Conservation (phyloP, 1,140 invertebrate genomes). For the Drosophila auraria region DNA sequence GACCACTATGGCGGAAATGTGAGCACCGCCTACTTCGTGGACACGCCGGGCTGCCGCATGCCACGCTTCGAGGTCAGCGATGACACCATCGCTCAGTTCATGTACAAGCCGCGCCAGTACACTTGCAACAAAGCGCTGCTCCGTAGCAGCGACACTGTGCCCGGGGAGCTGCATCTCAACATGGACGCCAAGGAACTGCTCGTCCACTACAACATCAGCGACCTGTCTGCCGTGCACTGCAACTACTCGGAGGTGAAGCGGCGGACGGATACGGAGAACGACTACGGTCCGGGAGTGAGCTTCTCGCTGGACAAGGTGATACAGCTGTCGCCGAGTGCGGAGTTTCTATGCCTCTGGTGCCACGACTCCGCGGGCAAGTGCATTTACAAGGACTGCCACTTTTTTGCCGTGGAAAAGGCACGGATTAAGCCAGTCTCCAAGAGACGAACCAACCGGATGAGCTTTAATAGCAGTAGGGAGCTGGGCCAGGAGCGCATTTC, state of each 20-base stretch:
- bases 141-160: constrained; percentile 72
- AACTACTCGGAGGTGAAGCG: constrained; percentile 88
- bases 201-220: constrained; percentile 86
- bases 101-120: constrained; percentile 85
- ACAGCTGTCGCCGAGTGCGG: constrained; percentile 84
- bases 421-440: not conserved
- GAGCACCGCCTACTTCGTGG: constrained; percentile 87
- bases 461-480: constrained; percentile 31
- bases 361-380: constrained; percentile 70
- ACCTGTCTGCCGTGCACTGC: constrained; percentile 86
- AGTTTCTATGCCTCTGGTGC: constrained; percentile 89
- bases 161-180: constrained; percentile 86
- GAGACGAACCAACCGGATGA: not conserved
- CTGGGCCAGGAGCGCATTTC: constrained; percentile 70
- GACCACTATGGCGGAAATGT: constrained; percentile 57
- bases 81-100: constrained; percentile 85
- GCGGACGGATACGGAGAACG: constrained; percentile 82
- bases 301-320: constrained; percentile 80
- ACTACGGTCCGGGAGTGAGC: constrained; percentile 80
- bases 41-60: constrained; percentile 92
- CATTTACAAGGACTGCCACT: constrained; percentile 89
- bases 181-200: constrained; percentile 89
- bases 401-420: constrained; percentile 87
- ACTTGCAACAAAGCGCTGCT: constrained; percentile 83
- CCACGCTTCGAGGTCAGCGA: constrained; percentile 91